Base-by-base conservation (phyloP, 2,888 invertebrate species). In the Tetrapedia diversipes region DNA sequence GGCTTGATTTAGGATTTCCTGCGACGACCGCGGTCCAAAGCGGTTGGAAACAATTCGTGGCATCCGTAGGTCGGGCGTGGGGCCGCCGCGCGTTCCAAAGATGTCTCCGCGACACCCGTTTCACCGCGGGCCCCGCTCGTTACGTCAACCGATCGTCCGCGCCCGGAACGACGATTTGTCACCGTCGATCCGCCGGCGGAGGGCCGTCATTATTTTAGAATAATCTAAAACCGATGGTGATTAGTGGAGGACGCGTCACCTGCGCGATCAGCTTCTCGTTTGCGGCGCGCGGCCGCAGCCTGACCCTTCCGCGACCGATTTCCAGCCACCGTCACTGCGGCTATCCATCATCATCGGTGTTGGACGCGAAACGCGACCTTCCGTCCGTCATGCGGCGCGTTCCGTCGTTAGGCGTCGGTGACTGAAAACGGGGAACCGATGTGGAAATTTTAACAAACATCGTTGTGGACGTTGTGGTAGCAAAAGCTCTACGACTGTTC, bases 191-290 rank as follows among this genome's bases (percentile, higher is more conserved):
- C 60, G 80, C 70, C 80, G 82, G 71, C 81, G 86, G 89, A 89
- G 85, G 84, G 86, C 87, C 86, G 86, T 91, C 90, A 90, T 91
- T 91, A 91, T 91, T 91, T 91, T 84, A 90, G 89, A 91, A 91
- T 91, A 91, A 91, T 91, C 91, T 91, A 90, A 91, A 91, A 91
- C 91, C 91, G 88, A 91, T 91, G 91, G 91, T 91, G 91, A 91
- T 91, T 91, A 91, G 91, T 90, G 89, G 88, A 88, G 86, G 77
- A 78, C 39, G 88, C 89, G 90, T 91, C 91, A 91, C 89, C 90
- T 91, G 91, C 79, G 86, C 84, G 83, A 80, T 86, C 84, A 81
- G 77, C 73, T 79, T 86, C 86, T 86, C 86, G 86, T 89, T 87
- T 87, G 81, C 85, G 84, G 81, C 66, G 73, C 74, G 81, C 65